These are phyloP conservation scores for Platalea minor DNA, from an alignment of 2,797 vertebrate genomes.

Conservation along the genomic window DNA sequence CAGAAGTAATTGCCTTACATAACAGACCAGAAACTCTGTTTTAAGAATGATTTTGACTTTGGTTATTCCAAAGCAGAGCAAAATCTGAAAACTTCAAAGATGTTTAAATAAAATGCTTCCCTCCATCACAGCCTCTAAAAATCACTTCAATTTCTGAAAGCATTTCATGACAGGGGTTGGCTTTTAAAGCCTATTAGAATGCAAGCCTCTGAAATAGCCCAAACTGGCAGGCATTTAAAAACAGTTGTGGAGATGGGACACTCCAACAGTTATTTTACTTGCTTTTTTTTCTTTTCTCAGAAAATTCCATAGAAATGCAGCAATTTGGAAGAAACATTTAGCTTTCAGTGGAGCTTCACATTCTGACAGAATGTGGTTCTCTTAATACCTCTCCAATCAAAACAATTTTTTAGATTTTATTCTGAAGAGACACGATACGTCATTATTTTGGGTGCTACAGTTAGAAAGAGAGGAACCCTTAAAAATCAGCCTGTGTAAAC, in stretches of 20 bases:
- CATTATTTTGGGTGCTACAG: not conserved
- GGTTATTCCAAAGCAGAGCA: not conserved
- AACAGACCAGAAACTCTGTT: not conserved
- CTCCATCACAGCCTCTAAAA: not conserved
- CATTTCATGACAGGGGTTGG: not conserved
- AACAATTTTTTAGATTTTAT: not conserved
- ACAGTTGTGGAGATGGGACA: not conserved
- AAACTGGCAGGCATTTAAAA: not conserved
- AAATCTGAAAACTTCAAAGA: not conserved
- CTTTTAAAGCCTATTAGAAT: not conserved
- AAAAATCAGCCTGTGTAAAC: not conserved
- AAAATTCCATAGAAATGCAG: not conserved
- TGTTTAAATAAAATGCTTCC: not conserved
- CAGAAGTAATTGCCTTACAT: not conserved
- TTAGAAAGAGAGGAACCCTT: not conserved
- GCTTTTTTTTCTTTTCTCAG: not conserved
- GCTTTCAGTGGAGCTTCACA: not conserved
- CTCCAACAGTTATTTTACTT: not conserved
- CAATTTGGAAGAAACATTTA: not conserved
- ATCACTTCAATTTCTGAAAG: not conserved
- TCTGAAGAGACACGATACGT: not conserved
- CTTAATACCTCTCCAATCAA: not conserved
- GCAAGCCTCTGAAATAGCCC: not conserved
- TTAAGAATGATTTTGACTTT: not conserved
- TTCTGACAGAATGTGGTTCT: not conserved